Evolutionary conservation across 2,113 vertebrate species (phyloP).

Genomic region (Malaclemys terrapin): DNA sequence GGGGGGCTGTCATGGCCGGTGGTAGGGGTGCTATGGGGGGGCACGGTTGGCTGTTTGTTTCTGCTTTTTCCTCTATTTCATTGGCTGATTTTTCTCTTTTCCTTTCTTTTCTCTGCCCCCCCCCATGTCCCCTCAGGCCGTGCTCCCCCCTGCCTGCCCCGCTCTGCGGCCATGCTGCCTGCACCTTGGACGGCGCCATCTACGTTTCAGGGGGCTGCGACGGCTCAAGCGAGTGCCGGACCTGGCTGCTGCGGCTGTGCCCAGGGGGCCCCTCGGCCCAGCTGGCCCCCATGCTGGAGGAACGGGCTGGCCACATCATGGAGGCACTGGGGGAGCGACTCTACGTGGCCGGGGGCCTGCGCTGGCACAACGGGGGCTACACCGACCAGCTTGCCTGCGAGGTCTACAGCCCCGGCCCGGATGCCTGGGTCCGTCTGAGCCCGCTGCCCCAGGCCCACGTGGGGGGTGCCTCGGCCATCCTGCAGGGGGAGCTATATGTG

Average conservation of each 20-base stretch:
- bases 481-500: constrained; percentile 80
- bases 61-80: background rate
- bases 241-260: constrained; percentile 76
- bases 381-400: constrained; percentile 83
- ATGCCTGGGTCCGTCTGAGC: constrained; percentile 76
- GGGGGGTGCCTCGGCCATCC: constrained; percentile 73
- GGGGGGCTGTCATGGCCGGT: background rate
- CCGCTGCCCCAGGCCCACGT: constrained; percentile 82
- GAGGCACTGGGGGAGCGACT: constrained; percentile 75
- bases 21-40: background rate
- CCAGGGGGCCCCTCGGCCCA: constrained; percentile 56
- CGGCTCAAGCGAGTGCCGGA: constrained; percentile 55
- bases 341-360: constrained; percentile 82
- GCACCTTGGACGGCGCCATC: constrained; percentile 76
- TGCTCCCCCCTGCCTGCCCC: constrained; percentile 77
- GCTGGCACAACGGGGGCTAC: constrained; percentile 64
- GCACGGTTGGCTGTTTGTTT: background rate
- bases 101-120: background rate
- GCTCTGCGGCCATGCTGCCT: constrained; percentile 80
- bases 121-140: constrained; percentile 54
- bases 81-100: background rate
- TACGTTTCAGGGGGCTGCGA: constrained; percentile 82
- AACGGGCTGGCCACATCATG: constrained; percentile 84
- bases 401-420: constrained; percentile 72
- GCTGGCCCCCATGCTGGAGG: constrained; percentile 78